Conservation (phyloP, 1,140 invertebrate species). For the Drosophila elegans region DNA sequence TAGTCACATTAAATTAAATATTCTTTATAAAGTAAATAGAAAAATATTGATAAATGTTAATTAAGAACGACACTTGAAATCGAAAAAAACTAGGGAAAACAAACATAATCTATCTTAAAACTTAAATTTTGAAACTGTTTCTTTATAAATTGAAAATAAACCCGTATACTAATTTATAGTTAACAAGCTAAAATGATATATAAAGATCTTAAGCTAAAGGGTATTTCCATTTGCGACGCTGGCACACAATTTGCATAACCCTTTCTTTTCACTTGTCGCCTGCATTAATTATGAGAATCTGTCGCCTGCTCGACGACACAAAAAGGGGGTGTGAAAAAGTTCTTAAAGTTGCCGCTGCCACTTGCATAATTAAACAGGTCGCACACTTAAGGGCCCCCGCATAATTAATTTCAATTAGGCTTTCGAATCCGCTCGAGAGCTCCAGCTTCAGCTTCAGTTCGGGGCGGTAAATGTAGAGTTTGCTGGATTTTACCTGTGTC, state of each 20-base stretch:
- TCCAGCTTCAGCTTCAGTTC: not conserved
- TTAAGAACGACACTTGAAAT: too few relatives aligned
- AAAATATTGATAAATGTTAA: too few relatives aligned
- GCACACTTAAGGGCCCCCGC: slow-evolving; percentile 53
- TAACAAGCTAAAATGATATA: not conserved
- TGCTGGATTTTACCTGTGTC: slow-evolving; percentile 22
- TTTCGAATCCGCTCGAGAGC: not conserved
- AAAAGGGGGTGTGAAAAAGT: slow-evolving; percentile 22
- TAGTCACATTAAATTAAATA: too few relatives aligned
- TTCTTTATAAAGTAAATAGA: too few relatives aligned
- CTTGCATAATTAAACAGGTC: slow-evolving; percentile 54
- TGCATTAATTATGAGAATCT: slow-evolving; percentile 78
- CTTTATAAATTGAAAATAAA: too few relatives aligned
- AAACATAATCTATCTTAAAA: too few relatives aligned
- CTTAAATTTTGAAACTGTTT: too few relatives aligned
- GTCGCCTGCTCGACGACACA: slow-evolving; percentile 25
- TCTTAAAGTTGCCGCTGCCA: slow-evolving; percentile 15
- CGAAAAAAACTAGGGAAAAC: too few relatives aligned
- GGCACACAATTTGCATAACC: not conserved
- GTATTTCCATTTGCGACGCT: not conserved
- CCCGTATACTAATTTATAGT: not conserved
- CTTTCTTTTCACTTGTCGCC: slow-evolving; percentile 1
- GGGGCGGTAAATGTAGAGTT: not conserved
- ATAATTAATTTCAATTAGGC: slow-evolving; percentile 66
- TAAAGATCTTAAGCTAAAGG: not conserved